Percentiles rank a stretch among this genome's conserved stretches.
Evolutionary conservation across 2,113 vertebrate genomes (phyloP).

Genomic region (Sialia sialis): DNA sequence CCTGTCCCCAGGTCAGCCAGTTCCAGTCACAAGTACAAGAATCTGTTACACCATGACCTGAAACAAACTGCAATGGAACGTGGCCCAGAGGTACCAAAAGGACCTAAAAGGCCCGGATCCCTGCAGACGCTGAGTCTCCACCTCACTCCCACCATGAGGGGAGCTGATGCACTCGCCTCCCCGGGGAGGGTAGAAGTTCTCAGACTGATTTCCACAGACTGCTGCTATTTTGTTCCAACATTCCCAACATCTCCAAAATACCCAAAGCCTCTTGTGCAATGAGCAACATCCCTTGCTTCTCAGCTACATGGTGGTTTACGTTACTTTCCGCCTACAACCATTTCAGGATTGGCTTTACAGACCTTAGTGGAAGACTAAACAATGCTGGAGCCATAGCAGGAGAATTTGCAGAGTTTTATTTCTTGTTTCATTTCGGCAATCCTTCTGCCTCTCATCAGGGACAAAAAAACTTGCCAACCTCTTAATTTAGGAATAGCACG

Average conservation of each 20-base stretch:
- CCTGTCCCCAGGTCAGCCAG: background rate
- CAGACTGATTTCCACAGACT: constrained; percentile 56
- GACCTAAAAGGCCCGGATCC: background rate
- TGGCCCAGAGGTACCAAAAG: background rate
- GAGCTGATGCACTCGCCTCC: background rate
- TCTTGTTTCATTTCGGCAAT: constrained; percentile 64
- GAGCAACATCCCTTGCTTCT: constrained; percentile 47
- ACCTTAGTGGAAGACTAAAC: constrained; percentile 67
- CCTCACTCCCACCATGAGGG: background rate
- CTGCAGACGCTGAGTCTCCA: background rate
- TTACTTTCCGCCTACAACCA: constrained; percentile 60
- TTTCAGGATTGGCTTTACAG: constrained; percentile 60
- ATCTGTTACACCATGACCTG: background rate
- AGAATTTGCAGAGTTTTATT: constrained; percentile 59
- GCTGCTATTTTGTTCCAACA: constrained; percentile 32
- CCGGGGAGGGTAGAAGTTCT: background rate
- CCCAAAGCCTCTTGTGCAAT: constrained; percentile 58
- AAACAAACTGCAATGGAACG: background rate
- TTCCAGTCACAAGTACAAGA: background rate
- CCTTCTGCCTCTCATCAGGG: constrained; percentile 63
- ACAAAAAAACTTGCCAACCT: constrained; percentile 50
- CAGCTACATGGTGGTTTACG: constrained; percentile 55
- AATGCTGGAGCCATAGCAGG: constrained; percentile 61
- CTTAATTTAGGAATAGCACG: constrained; percentile 45
- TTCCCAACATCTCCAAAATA: constrained; percentile 64